These are phyloP conservation scores for Laspeyria flexula DNA, from an alignment of 2,888 invertebrate genomes.

Conservation along the genomic window DNA sequence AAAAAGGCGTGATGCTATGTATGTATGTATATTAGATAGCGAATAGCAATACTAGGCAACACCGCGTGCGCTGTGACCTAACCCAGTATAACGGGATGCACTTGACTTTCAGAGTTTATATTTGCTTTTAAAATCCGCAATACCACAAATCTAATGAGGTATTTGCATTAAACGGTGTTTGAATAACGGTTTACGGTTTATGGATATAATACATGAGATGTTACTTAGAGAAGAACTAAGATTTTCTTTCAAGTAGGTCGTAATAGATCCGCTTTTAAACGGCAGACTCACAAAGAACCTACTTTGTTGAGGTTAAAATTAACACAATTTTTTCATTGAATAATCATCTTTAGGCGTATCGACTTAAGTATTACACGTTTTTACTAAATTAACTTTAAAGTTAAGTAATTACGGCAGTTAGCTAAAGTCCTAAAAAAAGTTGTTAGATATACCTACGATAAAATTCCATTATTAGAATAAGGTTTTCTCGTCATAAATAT, in stretches of 20 bases:
- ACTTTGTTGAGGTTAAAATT: no score
- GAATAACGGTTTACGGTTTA: slow-evolving; percentile 5
- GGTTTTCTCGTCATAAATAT: no score
- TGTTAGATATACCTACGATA: no score
- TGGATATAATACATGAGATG: neutral
- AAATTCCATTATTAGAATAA: no score
- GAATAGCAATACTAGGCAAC: slow-evolving; percentile 9
- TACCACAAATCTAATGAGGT: slow-evolving; percentile 43
- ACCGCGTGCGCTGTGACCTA: slow-evolving; percentile 53
- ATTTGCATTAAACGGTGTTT: slow-evolving; percentile 18
- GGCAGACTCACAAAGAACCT: neutral
- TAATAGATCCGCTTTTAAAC: neutral
- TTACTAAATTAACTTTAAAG: no score
- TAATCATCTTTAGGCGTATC: no score
- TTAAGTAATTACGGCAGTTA: no score
- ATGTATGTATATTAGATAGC: neutral
- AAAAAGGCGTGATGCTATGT: no score
- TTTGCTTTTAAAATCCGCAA: slow-evolving; percentile 35
- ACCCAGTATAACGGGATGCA: slow-evolving; percentile 60
- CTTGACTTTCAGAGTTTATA: slow-evolving; percentile 57
- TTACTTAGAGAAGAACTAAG: neutral
- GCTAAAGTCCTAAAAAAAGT: no score
- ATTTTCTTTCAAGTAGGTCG: neutral
- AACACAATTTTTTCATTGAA: no score
- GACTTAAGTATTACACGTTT: no score